These are phyloP conservation scores for Ichneumon xanthorius DNA, from an alignment of 2,888 invertebrate genomes.

Conservation along the genomic window DNA sequence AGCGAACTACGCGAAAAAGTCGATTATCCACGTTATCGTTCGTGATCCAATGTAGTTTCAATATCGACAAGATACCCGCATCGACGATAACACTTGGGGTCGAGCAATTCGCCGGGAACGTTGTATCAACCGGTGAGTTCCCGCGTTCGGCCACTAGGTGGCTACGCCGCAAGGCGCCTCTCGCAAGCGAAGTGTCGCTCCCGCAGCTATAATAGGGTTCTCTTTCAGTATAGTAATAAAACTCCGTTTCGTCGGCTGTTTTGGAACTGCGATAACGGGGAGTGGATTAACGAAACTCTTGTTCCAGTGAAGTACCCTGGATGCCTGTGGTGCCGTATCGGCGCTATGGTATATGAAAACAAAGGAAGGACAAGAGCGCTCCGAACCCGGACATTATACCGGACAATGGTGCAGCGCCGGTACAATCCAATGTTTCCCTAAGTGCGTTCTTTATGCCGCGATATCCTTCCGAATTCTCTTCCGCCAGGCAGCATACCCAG, in stretches of 20 bases:
- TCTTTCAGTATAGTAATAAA: too few species aligned
- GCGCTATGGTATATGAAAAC: background rate
- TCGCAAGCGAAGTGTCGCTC: too few species aligned
- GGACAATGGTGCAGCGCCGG: slow-evolving; percentile 24
- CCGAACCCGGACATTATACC: slow-evolving; percentile 20
- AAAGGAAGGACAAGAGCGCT: slow-evolving; percentile 13
- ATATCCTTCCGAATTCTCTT: slow-evolving; percentile 30
- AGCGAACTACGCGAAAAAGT: background rate
- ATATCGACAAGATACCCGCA: background rate
- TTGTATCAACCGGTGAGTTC: too few species aligned
- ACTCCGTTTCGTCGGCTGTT: background rate
- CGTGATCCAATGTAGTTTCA: background rate
- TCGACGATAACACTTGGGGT: too few species aligned
- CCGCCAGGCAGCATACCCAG: background rate
- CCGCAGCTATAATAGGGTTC: too few species aligned
- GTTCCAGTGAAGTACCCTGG: background rate
- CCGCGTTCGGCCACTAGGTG: too few species aligned
- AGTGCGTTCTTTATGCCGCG: slow-evolving; percentile 50
- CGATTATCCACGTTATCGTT: slow-evolving; percentile 3
- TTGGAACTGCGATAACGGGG: background rate
- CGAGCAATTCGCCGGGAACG: too few species aligned
- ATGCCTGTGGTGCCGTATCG: background rate
- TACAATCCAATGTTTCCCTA: slow-evolving; percentile 41
- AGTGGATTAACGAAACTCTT: background rate
- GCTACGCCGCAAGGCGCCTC: too few species aligned